Evolutionary conservation across 2,797 vertebrate genomes (phyloP).

Genomic region (Argyrosomus regius): DNA sequence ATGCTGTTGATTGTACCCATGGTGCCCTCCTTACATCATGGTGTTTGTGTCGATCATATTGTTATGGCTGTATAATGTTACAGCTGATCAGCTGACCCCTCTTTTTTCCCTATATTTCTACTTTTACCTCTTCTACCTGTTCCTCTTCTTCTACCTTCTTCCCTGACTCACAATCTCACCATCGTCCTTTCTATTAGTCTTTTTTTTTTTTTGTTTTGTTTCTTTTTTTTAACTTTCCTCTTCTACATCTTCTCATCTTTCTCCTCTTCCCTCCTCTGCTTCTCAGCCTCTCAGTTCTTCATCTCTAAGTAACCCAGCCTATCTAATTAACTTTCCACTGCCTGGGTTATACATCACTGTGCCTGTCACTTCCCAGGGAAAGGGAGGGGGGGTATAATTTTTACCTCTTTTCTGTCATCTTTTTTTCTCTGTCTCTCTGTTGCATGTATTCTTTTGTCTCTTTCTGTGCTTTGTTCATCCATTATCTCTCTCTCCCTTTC

Average conservation of each 20-base stretch:
- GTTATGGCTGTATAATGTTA: background rate
- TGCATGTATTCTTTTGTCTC: slow-evolving; percentile 59
- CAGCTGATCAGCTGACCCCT: background rate
- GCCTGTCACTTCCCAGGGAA: slow-evolving; percentile 69
- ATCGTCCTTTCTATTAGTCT: slow-evolving; percentile 20
- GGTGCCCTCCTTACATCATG: background rate
- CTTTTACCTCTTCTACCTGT: background rate
- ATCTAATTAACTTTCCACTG: slow-evolving; percentile 80
- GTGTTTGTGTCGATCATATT: background rate
- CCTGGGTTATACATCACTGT: slow-evolving; percentile 76
- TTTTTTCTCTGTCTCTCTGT: slow-evolving; percentile 32
- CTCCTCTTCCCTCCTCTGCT: slow-evolving; percentile 13
- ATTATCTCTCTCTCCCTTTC: slow-evolving; percentile 26
- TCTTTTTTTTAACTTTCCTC: slow-evolving; percentile 32
- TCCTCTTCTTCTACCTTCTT: slow-evolving; percentile 20
- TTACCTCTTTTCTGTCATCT: slow-evolving; percentile 67
- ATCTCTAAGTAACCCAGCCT: slow-evolving; percentile 76
- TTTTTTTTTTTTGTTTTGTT: slow-evolving; percentile 19
- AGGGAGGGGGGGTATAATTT: slow-evolving; percentile 67
- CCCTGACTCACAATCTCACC: slow-evolving; percentile 6
- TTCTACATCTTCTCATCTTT: slow-evolving; percentile 37
- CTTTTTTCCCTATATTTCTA: background rate
- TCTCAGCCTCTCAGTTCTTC: slow-evolving; percentile 66
- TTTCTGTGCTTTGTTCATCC: slow-evolving; percentile 52
- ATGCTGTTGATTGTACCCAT: slow-evolving; percentile 10